Evolutionary conservation across 2,113 vertebrate species (phyloP).

Genomic region (Petaurus breviceps): DNA sequence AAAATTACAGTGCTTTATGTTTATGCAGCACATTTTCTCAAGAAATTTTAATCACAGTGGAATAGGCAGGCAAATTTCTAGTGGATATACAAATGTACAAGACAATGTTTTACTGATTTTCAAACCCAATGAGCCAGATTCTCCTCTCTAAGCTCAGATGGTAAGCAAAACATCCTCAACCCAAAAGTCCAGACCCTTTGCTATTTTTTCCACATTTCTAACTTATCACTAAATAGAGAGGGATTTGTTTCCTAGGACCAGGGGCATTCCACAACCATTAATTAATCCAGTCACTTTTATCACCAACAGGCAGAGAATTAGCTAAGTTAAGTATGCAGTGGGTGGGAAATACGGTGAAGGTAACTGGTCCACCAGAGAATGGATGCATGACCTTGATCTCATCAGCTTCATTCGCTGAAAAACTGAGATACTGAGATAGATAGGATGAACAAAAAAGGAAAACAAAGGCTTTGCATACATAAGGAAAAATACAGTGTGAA

Average conservation of each 20-base stretch:
- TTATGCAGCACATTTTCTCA: slow-evolving; percentile 20
- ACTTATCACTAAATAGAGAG: neutral
- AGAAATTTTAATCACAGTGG: slow-evolving; percentile 39
- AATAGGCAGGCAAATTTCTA: neutral
- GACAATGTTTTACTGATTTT: neutral
- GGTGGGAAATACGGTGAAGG: neutral
- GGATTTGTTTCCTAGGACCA: neutral
- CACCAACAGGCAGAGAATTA: neutral
- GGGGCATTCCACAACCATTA: neutral
- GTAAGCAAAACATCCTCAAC: slow-evolving; percentile 2
- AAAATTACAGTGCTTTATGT: slow-evolving; percentile 21
- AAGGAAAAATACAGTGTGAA: neutral
- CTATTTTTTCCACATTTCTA: slow-evolving; percentile 13
- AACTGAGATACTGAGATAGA: neutral
- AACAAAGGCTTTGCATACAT: neutral
- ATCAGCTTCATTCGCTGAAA: neutral
- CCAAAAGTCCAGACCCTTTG: neutral
- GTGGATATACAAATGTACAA: neutral
- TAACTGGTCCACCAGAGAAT: neutral
- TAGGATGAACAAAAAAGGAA: neutral
- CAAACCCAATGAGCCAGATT: neutral
- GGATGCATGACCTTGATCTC: neutral
- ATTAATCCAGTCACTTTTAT: neutral
- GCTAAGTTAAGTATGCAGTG: neutral
- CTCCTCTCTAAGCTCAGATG: neutral